These are phyloP conservation scores for Metalampra italica DNA, from an alignment of 2,888 invertebrate species.

Conservation along the genomic window DNA sequence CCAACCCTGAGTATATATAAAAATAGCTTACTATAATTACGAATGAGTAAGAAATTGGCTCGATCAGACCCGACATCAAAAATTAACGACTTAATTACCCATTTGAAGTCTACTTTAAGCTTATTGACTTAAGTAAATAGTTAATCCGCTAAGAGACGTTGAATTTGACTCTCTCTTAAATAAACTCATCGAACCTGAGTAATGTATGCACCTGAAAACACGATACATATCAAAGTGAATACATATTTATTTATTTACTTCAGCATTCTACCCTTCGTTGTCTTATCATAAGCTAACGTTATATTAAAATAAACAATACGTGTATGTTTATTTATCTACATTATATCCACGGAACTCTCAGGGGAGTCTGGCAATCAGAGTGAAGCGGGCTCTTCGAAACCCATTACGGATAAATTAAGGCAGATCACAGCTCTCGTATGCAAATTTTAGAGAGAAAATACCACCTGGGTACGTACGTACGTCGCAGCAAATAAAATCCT, in stretches of 20 bases:
- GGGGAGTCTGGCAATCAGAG: constrained; percentile 69
- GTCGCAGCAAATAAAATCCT: constrained; percentile 12
- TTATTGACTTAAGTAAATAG: no score
- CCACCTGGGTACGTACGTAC: constrained; percentile 8
- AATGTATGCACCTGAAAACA: no score
- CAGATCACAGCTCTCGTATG: constrained; percentile 51
- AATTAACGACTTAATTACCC: no score
- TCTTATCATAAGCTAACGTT: background rate
- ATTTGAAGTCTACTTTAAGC: no score
- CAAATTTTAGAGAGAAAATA: constrained; percentile 26
- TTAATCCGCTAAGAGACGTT: no score
- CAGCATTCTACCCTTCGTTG: background rate
- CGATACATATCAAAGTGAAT: background rate
- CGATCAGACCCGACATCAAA: no score
- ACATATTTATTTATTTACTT: background rate
- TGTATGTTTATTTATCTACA: constrained; percentile 1
- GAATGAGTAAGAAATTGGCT: no score
- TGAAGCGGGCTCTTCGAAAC: constrained; percentile 57
- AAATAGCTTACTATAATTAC: no score
- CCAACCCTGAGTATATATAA: no score
- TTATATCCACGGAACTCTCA: constrained; percentile 27
- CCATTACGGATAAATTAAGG: constrained; percentile 72
- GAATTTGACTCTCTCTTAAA: no score
- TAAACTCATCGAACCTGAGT: no score
- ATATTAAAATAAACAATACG: constrained; percentile 8